Base-by-base conservation (phyloP, 2,797 vertebrate genomes). In the Manis pentadactyla region DNA sequence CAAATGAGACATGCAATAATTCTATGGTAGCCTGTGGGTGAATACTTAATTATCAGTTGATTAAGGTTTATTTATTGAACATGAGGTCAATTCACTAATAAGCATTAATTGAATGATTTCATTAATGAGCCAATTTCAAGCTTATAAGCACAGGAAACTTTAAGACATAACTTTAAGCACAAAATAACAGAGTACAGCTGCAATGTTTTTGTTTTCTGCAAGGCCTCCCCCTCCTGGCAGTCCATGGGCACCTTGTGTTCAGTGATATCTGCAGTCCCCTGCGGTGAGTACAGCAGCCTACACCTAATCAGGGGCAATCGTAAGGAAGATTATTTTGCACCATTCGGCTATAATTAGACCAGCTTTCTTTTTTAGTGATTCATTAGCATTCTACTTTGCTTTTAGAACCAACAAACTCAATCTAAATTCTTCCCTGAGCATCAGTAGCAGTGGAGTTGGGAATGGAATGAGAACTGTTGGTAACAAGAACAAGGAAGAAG, bases 321-420 rank as follows among this genome's bases (percentile, higher is more conserved):
- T 96, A 97, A 94, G 94, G 78, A 79, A 96, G 95, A 95, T 73
- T 31, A 7, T 92, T 97, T 96, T 66, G 59, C 81, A 90, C 92
- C 78, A 64, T 95, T 93, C 82, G 88, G 83, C 68, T 97, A 95
- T 97, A 97, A 98, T 97, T 97, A 98, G 94, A 94, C 59, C 75
- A 49, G 37, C 39, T 93, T 90, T 97, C 81, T 93, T 95, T 46
- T 95, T 96, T 57, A 92, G 87, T 94, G 69, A 84, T 97, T 98
- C 14, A 5, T 98, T 97, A 98, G 84, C 42, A 96, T 55, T 75
- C 97, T 4, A 0, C 71, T 75, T 95, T 92, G 92, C 87, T 97
- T 98, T 97, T 64, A 96, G 53, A 92, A 87, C 55, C 34, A 96
- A 92, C 87, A 96, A 91, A 97, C 95, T 85, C 79, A 89, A 95